phyloP scores from a whole-genome alignment of 2,113 vertebrate genomes.

The Clarias macrocephalus region DNA sequence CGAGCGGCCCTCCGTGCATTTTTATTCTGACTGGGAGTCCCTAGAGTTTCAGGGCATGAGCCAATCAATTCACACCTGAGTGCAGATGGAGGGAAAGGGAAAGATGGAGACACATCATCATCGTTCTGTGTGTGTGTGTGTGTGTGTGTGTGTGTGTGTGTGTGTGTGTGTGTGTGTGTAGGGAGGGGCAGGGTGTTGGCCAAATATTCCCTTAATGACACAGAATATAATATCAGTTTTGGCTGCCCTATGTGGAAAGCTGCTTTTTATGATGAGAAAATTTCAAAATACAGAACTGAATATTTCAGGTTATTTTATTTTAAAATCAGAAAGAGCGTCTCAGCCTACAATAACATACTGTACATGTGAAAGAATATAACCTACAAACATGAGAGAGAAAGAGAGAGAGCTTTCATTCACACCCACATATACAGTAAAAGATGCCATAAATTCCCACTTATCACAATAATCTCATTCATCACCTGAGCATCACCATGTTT shows the following conservation, averaged over 20 bases:
- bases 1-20: conserved; percentile 5
- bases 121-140: conserved; percentile 9
- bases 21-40: conserved; percentile 16
- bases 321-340: not conserved
- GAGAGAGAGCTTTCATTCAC: not conserved
- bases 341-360: not conserved
- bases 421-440: not conserved
- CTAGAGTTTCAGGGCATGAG: not conserved
- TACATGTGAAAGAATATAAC: not conserved
- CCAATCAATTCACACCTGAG: conserved; percentile 7
- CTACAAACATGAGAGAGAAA: not conserved
- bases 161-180: not conserved
- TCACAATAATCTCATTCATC: not conserved
- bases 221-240: not conserved
- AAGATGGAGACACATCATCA: not conserved
- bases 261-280: not conserved
- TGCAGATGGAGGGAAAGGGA: not conserved
- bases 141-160: conserved; percentile 1
- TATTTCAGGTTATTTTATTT: not conserved
- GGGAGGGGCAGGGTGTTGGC: not conserved
- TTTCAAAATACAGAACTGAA: not conserved
- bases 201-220: not conserved
- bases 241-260: not conserved
- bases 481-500: not conserved
- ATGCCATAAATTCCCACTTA: not conserved